Evolutionary conservation across 2,797 vertebrate species (phyloP).

Genomic region (Siniperca scherzeri): DNA sequence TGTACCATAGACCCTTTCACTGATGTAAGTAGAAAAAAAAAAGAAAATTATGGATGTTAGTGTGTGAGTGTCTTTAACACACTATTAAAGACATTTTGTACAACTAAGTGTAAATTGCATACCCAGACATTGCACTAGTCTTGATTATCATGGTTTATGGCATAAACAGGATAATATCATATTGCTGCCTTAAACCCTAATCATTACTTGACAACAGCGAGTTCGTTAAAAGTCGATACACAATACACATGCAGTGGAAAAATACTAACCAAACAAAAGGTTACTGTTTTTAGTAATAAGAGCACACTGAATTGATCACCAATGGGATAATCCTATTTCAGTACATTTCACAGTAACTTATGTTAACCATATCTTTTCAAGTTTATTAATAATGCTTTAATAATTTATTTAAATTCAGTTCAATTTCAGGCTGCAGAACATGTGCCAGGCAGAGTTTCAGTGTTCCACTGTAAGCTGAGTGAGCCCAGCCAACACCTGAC

Average conservation of each 20-base stretch:
- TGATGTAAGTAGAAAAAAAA: neutral
- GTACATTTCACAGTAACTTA: neutral
- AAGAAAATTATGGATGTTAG: too few species aligned
- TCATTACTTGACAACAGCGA: neutral
- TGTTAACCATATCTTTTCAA: neutral
- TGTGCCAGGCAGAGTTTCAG: neutral
- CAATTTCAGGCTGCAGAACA: neutral
- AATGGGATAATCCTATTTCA: neutral
- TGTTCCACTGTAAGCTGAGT: neutral
- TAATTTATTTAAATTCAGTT: neutral
- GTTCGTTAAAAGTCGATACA: neutral
- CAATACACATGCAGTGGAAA: neutral
- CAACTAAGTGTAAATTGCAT: neutral
- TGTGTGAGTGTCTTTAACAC: neutral
- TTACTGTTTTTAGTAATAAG: neutral
- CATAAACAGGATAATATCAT: neutral
- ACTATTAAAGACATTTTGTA: neutral
- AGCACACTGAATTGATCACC: neutral
- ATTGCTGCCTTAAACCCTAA: neutral
- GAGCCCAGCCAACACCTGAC: neutral
- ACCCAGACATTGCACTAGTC: neutral
- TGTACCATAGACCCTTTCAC: neutral
- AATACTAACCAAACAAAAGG: neutral
- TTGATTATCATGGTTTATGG: neutral
- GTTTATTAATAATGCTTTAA: neutral